Percentiles rank a stretch among this genome's conserved stretches.
phyloP scores from a whole-genome alignment of 1,140 invertebrate species.

The Tigriopus japonicus region DNA sequence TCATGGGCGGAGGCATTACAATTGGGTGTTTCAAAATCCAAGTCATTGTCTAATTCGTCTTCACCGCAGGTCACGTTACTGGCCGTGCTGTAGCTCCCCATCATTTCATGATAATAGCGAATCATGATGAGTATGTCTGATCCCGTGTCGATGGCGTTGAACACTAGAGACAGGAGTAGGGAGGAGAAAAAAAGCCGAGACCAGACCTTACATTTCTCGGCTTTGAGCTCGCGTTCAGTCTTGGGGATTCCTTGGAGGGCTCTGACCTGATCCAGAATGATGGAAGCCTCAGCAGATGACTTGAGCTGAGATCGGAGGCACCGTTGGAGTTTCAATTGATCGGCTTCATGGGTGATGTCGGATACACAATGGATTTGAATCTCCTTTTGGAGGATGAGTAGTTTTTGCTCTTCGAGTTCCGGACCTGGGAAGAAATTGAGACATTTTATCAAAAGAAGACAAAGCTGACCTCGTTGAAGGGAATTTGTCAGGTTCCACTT shows the following conservation, averaged over 20 bases:
- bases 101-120: constrained; percentile 5
- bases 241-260: constrained; percentile 12
- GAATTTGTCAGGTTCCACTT: no score
- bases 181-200: constrained; percentile 5
- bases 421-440: not conserved
- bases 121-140: constrained; percentile 13
- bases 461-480: no score
- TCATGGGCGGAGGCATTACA: not conserved
- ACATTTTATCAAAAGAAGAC: no score
- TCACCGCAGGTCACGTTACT: not conserved
- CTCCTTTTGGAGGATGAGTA: constrained; percentile 9
- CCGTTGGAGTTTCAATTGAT: constrained; percentile 11
- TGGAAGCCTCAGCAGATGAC: constrained; percentile 9
- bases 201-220: constrained; percentile 6
- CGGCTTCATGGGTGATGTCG: constrained; percentile 8
- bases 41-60: not conserved
- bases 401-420: constrained; percentile 12
- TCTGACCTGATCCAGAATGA: constrained; percentile 7
- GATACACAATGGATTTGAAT: constrained; percentile 9
- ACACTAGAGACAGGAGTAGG: constrained; percentile 9
- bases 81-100: not conserved
- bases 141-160: constrained; percentile 11
- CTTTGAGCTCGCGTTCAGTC: constrained; percentile 5
- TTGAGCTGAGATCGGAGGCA: constrained; percentile 10
- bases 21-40: not conserved